Percentiles rank a stretch among this genome's conserved stretches.
These are phyloP conservation scores for Xyrichtys novacula DNA, from an alignment of 2,797 vertebrate species.

Conservation along the genomic window DNA sequence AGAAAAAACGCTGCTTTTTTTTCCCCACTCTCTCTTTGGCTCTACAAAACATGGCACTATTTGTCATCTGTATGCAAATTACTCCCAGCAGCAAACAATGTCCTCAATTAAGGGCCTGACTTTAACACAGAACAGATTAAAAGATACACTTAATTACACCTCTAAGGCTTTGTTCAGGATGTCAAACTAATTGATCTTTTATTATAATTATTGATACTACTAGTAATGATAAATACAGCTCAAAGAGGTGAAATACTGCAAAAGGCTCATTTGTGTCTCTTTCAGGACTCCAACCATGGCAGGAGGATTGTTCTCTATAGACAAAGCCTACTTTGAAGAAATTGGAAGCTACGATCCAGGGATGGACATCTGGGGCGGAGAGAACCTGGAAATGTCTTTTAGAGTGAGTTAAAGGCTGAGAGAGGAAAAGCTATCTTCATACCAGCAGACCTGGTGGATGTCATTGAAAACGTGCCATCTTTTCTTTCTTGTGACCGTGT, in stretches of 20 bases:
- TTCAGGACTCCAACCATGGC: constrained; percentile 98
- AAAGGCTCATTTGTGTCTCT: constrained; percentile 13
- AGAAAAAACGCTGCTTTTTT: constrained; percentile 36
- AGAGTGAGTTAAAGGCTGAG: constrained; percentile 86
- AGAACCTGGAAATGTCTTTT: constrained; percentile 99
- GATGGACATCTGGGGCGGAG: constrained; percentile 99
- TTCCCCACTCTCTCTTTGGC: neutral
- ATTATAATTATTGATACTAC: constrained; percentile 40
- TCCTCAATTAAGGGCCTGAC: constrained; percentile 47
- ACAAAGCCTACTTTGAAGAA: constrained; percentile 98
- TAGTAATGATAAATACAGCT: constrained; percentile 26
- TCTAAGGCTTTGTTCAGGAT: constrained; percentile 58
- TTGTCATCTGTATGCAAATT: constrained; percentile 64
- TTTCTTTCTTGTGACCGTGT: neutral
- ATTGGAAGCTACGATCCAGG: constrained; percentile 98
- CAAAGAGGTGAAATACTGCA: neutral
- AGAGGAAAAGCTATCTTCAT: neutral
- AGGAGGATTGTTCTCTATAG: constrained; percentile 97
- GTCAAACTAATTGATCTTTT: constrained; percentile 59
- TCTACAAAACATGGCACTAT: constrained; percentile 21
- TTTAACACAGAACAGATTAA: constrained; percentile 53
- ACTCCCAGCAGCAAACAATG: constrained; percentile 44
- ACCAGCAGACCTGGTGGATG: neutral
- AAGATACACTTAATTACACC: constrained; percentile 57
- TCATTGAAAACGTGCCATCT: neutral